Conservation (phyloP, 2,888 invertebrate genomes). For the Bruchidius siliquastri region DNA sequence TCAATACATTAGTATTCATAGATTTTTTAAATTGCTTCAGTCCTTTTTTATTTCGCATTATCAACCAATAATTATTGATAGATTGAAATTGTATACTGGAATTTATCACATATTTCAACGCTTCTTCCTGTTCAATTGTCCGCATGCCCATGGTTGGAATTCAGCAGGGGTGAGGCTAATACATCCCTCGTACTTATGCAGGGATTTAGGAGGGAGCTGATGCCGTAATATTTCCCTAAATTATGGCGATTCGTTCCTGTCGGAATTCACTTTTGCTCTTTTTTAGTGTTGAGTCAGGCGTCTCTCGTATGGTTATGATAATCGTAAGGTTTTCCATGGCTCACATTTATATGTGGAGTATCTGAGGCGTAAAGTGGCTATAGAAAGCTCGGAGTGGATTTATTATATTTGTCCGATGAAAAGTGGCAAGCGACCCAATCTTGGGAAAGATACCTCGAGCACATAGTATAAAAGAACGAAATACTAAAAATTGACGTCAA, state of each 20-base stretch:
- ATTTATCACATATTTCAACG: too few relatives aligned
- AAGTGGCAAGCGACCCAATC: background rate
- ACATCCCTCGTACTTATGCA: background rate
- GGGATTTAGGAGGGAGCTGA: background rate
- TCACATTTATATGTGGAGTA: background rate
- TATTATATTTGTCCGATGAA: background rate
- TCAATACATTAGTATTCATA: too few relatives aligned
- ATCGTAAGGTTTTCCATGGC: background rate
- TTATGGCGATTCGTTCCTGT: background rate
- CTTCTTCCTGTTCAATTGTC: background rate
- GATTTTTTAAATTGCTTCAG: too few relatives aligned
- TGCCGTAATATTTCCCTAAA: background rate
- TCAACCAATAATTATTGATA: too few relatives aligned
- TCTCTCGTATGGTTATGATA: background rate
- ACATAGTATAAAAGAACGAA: too few relatives aligned
- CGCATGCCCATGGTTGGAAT: background rate
- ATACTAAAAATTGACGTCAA: too few relatives aligned
- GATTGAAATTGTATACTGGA: too few relatives aligned
- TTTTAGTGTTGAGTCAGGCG: background rate
- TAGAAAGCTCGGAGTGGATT: background rate
- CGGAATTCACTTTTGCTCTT: background rate
- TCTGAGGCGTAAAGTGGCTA: background rate
- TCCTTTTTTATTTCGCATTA: too few relatives aligned
- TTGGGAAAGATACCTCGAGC: too few relatives aligned
- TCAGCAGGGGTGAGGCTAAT: background rate